Evolutionary conservation across 2,113 vertebrate genomes (phyloP), one percentile per base, ranked within the genome.

Genomic region (Corynorhinus townsendii): DNA sequence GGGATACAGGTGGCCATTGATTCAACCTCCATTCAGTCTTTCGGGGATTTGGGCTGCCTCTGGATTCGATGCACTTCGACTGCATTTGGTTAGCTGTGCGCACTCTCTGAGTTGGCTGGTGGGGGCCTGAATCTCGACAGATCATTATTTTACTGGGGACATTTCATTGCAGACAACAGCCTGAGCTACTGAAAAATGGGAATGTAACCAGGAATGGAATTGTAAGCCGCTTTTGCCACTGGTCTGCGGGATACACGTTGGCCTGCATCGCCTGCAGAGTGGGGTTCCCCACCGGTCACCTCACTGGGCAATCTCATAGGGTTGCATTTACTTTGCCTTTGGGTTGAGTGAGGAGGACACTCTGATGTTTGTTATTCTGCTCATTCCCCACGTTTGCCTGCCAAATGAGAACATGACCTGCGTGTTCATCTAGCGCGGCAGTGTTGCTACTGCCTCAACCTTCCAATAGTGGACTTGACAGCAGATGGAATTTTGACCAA

Each of bases 401-500:
- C 73, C 82, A 59, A 73, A 93, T 86, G 45, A 2, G 33, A 66
- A 17, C 66, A 11, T 0, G 20, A 71, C 59, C 87, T 59, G 85
- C 84, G 45, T 40, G 24, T 92, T 93, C 91, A 86, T 30, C 72
- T 6, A 82, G 33, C 66, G 11, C 52, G 8, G 81, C 93, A 69
- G 17, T 79, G 89, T 86, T 45, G 81, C 64, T 75, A 28, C 19
- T 40, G 38, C 76, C 35, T 90, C 79, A 64, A 68, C 64, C 71
- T 91, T 49, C 93, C 26, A 28, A 22, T 54, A 95, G 79, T 83
- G 87, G 94, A 92, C 66, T 77, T 97, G 95, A 96, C 95, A 95
- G 94, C 85, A 94, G 73, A 91, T 95, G n/a, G 85, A 91, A 94
- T 97, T 97, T 93, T 93, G 79, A 88, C 79, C 59, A 82, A 96